Evolutionary conservation across 2,113 vertebrate species (phyloP).

Genomic region (Malurus alboscapulatus): DNA sequence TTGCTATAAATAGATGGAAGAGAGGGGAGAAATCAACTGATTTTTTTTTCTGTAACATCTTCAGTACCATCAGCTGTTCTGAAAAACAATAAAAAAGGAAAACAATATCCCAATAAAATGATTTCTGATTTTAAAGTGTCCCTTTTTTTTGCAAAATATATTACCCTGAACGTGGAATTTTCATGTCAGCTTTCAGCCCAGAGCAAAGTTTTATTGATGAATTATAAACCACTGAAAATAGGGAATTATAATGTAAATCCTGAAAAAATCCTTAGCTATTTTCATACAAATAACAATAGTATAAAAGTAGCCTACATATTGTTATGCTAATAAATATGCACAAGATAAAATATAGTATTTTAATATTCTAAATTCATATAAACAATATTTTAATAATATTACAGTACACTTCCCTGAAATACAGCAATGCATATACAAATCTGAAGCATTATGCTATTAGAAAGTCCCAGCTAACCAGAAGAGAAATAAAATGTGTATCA

Average conservation of each 20-base stretch:
- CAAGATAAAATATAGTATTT: not conserved
- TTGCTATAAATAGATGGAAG: not conserved
- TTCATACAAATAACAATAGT: not conserved
- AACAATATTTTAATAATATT: not conserved
- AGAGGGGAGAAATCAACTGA: not conserved
- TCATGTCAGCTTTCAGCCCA: not conserved
- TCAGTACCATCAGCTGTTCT: not conserved
- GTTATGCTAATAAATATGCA: not conserved
- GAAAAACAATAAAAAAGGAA: not conserved
- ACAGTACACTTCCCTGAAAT: not conserved
- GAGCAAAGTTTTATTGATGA: not conserved
- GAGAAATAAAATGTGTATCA: not conserved
- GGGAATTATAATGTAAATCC: not conserved
- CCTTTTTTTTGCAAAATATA: not conserved
- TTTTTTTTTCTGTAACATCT: not conserved
- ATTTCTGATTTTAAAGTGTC: not conserved
- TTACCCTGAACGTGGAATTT: not conserved
- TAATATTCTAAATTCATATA: not conserved
- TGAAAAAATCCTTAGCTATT: not conserved
- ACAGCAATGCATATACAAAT: not conserved
- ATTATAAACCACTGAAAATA: not conserved
- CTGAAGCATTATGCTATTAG: not conserved
- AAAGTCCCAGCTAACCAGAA: not conserved
- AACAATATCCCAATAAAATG: not conserved
- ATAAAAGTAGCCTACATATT: not conserved